Evolutionary conservation across 2,797 vertebrate species (phyloP).

Genomic region (Gymnopithys bicolor): DNA sequence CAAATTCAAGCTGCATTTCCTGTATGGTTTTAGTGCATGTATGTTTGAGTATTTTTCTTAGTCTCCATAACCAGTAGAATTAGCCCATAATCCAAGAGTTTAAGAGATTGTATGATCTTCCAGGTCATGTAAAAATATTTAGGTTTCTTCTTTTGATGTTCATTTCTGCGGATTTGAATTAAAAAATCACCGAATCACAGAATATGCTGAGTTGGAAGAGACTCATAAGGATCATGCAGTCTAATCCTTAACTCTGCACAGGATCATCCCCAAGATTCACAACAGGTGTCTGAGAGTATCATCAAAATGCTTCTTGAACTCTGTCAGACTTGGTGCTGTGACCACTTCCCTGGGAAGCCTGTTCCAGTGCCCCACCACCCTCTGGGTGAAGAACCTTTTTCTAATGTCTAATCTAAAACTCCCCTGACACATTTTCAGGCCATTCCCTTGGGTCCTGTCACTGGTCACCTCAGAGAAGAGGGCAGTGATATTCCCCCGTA

Average conservation of each 20-base stretch:
- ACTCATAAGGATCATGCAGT: not conserved
- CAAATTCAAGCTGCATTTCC: not conserved
- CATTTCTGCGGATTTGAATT: not conserved
- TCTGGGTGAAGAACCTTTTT: not conserved
- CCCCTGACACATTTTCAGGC: not conserved
- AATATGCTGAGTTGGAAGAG: not conserved
- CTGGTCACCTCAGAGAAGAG: not conserved
- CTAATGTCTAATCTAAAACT: not conserved
- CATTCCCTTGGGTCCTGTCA: not conserved
- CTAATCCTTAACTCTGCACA: not conserved
- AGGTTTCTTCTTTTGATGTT: not conserved
- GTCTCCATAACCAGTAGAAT: not conserved
- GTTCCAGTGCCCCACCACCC: not conserved
- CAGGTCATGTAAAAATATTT: not conserved
- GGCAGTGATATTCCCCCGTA: not conserved
- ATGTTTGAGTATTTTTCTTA: accelerated
- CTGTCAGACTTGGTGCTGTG: not conserved
- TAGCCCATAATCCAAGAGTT: not conserved
- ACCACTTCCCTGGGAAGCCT: not conserved
- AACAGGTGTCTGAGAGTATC: not conserved
- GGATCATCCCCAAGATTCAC: not conserved
- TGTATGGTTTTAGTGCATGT: not conserved
- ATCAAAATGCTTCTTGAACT: not conserved
- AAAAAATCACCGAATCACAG: not conserved
- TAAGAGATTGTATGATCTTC: not conserved